phyloP scores from a whole-genome alignment of 2,113 vertebrate genomes.

The Pelecanoides urinatrix region DNA sequence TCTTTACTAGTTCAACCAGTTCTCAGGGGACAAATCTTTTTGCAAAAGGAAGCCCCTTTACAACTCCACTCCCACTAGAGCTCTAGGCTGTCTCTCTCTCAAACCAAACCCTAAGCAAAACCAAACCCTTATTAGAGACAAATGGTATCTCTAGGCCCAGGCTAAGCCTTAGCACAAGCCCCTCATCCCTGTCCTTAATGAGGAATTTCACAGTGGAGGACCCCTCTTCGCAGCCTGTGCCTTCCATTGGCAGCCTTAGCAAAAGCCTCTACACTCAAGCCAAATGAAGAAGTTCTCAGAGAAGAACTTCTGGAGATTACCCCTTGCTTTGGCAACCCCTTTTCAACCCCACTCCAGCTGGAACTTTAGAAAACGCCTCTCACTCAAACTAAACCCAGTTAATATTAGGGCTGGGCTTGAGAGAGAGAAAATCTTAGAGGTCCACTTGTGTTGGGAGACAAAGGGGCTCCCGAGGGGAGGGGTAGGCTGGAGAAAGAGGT shows the following conservation, averaged over 20 bases:
- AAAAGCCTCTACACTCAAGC: background rate
- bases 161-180: background rate
- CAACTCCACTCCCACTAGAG: background rate
- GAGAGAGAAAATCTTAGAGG: background rate
- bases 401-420: background rate
- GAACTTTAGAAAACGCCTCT: background rate
- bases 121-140: background rate
- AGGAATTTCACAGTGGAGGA: background rate
- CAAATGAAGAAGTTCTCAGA: background rate
- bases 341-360: background rate
- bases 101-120: background rate
- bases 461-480: background rate
- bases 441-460: background rate
- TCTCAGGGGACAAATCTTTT: background rate
- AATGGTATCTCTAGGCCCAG: background rate
- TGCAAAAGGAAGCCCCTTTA: background rate
- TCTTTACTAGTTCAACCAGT: background rate
- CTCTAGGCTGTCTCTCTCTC: background rate
- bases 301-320: background rate
- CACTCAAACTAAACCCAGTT: background rate
- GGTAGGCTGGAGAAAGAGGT: background rate
- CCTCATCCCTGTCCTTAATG: background rate
- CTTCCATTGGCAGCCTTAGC: background rate
- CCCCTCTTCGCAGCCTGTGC: background rate
- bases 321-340: background rate